Percentiles rank a stretch among this genome's conserved stretches.
Evolutionary conservation across 2,888 invertebrate species (phyloP).

Genomic region (Coenonympha arcania): DNA sequence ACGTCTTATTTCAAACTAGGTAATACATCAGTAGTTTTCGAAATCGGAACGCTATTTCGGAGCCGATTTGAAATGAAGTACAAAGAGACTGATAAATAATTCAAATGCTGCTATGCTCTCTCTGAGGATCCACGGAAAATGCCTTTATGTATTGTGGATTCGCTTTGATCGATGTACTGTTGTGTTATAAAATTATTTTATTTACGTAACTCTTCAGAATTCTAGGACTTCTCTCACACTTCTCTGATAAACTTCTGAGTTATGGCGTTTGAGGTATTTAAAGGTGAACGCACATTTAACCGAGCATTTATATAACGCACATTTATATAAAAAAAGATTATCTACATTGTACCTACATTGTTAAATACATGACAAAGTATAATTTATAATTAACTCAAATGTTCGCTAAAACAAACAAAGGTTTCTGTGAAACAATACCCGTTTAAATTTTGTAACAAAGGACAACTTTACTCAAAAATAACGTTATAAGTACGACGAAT

Average conservation of each 20-base stretch:
- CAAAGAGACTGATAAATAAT: constrained; percentile 66
- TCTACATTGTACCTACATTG: too few relatives aligned
- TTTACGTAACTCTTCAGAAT: too few relatives aligned
- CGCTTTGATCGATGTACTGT: constrained; percentile 29
- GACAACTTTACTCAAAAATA: neutral
- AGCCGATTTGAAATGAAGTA: constrained; percentile 46
- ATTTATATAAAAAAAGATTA: too few relatives aligned
- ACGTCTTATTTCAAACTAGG: neutral
- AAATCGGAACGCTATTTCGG: constrained; percentile 28
- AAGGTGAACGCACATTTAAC: too few relatives aligned
- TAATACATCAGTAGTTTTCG: constrained; percentile 18
- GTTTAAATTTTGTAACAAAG: neutral
- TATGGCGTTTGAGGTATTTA: too few relatives aligned
- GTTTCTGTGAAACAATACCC: neutral
- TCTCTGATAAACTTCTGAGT: too few relatives aligned
- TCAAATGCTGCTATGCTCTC: constrained; percentile 67
- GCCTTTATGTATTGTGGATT: constrained; percentile 30
- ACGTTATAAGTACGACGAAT: neutral
- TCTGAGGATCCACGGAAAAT: constrained; percentile 53
- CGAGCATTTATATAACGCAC: too few relatives aligned
- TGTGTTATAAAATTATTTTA: constrained; percentile 22
- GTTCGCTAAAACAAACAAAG: too few relatives aligned
- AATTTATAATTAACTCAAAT: too few relatives aligned
- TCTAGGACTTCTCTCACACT: too few relatives aligned
- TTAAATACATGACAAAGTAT: too few relatives aligned